A percentile compares a stretch with the other conserved stretches of the same genome.
phyloP scores from a whole-genome alignment of 2,888 invertebrate species.

The Stenolophus ochropezus region DNA sequence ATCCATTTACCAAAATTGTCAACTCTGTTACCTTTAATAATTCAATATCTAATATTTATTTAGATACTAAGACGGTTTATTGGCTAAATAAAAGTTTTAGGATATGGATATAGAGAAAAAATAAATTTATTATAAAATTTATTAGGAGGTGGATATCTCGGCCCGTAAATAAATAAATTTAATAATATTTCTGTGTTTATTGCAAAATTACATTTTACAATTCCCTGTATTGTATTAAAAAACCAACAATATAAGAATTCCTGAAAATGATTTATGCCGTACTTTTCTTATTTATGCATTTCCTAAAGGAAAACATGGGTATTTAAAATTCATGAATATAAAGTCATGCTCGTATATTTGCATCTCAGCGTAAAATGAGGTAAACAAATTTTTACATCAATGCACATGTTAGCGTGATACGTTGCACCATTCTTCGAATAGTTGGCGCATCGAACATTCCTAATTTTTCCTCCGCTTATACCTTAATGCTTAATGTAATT shows the following conservation, averaged over 20 bases:
- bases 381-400: conserved; percentile 32
- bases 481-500: neutral
- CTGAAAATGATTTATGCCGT: neutral
- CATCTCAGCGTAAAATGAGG: neutral
- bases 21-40: too few species aligned
- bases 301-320: neutral
- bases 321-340: conserved; percentile 5
- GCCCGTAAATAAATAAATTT: too few species aligned
- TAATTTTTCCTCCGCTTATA: neutral
- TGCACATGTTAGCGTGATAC: conserved; percentile 8
- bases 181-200: too few species aligned
- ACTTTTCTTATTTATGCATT: neutral
- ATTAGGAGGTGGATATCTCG: too few species aligned
- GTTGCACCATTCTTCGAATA: neutral
- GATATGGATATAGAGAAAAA: too few species aligned
- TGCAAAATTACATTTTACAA: too few species aligned
- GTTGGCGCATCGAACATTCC: neutral
- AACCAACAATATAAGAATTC: neutral
- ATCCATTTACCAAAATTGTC: too few species aligned
- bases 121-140: too few species aligned
- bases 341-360: neutral
- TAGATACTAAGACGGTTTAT: too few species aligned
- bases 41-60: too few species aligned
- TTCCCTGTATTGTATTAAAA: neutral
- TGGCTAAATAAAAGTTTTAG: too few species aligned